Evolutionary conservation across 2,797 vertebrate species (phyloP).

Genomic region (Lacerta agilis): DNA sequence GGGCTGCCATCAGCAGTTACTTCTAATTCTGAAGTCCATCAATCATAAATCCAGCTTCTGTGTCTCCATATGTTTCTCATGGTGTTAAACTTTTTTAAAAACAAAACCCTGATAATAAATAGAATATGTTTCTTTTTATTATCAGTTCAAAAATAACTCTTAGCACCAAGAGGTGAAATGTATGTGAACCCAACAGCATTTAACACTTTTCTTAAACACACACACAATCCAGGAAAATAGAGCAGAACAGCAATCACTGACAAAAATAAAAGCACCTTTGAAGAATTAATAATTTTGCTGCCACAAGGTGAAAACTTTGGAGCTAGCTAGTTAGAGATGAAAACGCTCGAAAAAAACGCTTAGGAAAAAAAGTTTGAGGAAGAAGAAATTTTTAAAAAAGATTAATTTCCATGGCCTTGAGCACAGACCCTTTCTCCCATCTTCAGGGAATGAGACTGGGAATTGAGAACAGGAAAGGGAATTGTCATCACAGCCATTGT

Average conservation of each 20-base stretch:
- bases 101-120: conserved; percentile 5
- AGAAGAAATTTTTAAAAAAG: not conserved
- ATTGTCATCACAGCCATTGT: not conserved
- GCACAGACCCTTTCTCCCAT: not conserved
- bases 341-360: not conserved
- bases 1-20: not conserved
- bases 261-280: conserved; percentile 4
- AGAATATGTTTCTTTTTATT: conserved; percentile 21
- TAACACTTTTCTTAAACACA: not conserved
- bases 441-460: not conserved
- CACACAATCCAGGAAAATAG: conserved; percentile 34
- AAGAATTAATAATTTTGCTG: conserved; percentile 42
- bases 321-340: conserved; percentile 10
- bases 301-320: conserved; percentile 7
- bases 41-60: not conserved
- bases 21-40: not conserved
- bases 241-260: conserved; percentile 26
- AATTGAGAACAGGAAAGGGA: not conserved
- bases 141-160: conserved; percentile 30
- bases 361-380: conserved; percentile 8
- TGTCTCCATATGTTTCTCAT: not conserved
- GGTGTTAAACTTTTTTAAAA: conserved; percentile 5
- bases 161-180: not conserved
- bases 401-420: not conserved
- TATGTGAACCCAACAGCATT: not conserved